phyloP scores from a whole-genome alignment of 1,140 invertebrate genomes.

The Spodoptera frugiperda region DNA sequence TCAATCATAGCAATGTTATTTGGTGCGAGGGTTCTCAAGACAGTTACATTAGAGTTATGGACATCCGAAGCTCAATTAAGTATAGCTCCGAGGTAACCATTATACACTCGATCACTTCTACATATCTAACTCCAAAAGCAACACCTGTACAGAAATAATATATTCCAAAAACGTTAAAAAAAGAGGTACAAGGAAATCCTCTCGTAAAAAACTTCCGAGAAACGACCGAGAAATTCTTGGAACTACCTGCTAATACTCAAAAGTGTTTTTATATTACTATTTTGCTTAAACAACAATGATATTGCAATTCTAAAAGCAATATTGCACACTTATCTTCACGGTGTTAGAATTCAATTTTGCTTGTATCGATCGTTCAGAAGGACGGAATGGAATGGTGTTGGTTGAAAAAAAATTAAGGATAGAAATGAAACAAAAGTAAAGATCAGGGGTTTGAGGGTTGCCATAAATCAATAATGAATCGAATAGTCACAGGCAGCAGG shows the following conservation, averaged over 20 bases:
- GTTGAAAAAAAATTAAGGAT: slow-evolving; percentile 29
- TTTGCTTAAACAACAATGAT: slow-evolving; percentile 10
- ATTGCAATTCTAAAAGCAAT: neutral
- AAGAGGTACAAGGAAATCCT: slow-evolving; percentile 41
- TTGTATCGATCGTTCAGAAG: neutral
- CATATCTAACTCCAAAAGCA: slow-evolving; percentile 9
- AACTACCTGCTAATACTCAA: slow-evolving; percentile 61
- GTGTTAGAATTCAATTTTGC: neutral
- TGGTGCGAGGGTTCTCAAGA: too few relatives aligned
- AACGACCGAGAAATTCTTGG: slow-evolving; percentile 55
- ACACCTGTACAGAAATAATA: slow-evolving; percentile 34
- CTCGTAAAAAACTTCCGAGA: slow-evolving; percentile 58
- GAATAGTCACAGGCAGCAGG: slow-evolving; percentile 43
- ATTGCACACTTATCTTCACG: neutral
- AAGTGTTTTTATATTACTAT: slow-evolving; percentile 42
- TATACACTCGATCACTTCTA: neutral
- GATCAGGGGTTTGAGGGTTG: slow-evolving; percentile 43
- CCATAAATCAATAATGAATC: slow-evolving; percentile 56
- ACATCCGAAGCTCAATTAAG: neutral
- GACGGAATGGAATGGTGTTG: neutral
- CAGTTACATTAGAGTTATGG: too few relatives aligned
- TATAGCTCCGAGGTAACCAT: neutral
- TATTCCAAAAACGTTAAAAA: slow-evolving; percentile 35
- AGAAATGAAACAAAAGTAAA: slow-evolving; percentile 55
- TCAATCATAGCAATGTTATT: too few relatives aligned